Evolutionary conservation across 2,888 invertebrate genomes (phyloP), one percentile per base, ranked within the genome.

Genomic region (Hedya salicella): DNA sequence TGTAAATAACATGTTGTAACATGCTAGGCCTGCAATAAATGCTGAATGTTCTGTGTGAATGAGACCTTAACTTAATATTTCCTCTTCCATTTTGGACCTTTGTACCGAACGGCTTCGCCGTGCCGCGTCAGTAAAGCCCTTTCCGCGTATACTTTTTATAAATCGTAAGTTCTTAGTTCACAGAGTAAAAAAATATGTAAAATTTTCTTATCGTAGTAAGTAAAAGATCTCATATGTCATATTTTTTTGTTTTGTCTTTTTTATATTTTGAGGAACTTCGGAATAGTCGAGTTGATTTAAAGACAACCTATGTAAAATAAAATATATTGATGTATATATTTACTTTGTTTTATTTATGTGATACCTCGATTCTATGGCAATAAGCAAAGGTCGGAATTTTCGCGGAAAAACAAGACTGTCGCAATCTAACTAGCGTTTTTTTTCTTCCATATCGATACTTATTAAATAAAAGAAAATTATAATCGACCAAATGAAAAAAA

Each of bases 261-360:
- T 92, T 91, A 91, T 91, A 91, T 91, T 92, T 91, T 91, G 92
- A 92, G 86, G 87, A 91, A 89, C 89, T 88, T 87, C 86, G 87
- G 87, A 88, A 86, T 87, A 90, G 90, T 90, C 88, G 90, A 91
- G 89, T 91, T 89, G 91, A 91, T 90, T 91, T 91, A 91, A 92
- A 92, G 91, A 91, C 91, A 91, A 91, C 90, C 88, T 90, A 88
- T 91, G 91, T 91, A 92, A 91, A 91, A 90, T 91, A 91, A 91
- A 91, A 89, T 90, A 91, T 91, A 92, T 92, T 91, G 91, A 92
- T 92, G 92, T 92, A 92, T 89, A 91, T 91, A 91, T 71, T 70
- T 74, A 68, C 71, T 74, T 80, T 77, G 85, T 90, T 88, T 88
- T 75, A 86, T 86, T 87, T 69, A 17, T 19, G 17, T 36, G 14